Evolutionary conservation across 2,888 invertebrate species (phyloP).

Genomic region (Pachydiplax longipennis): DNA sequence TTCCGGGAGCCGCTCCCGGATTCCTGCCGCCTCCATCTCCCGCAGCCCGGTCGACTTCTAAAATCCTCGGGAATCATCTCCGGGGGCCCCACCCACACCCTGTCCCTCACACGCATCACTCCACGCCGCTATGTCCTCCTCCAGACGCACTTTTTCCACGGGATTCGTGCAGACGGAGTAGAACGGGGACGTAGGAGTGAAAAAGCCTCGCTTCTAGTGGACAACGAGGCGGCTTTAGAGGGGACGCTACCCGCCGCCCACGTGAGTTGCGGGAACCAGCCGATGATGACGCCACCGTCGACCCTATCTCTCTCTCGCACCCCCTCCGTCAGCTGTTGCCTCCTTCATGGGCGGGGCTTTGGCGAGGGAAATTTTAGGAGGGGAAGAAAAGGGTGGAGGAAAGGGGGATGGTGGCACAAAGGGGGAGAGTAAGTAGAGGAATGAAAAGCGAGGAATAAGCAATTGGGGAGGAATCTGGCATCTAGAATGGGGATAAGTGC

Average conservation of each 20-base stretch:
- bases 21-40: background rate
- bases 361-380: background rate
- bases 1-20: background rate
- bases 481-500: too few species aligned
- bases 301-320: background rate
- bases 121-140: background rate
- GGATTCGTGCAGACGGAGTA: background rate
- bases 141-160: background rate
- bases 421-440: too few species aligned
- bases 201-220: conserved; percentile 12
- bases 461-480: too few species aligned
- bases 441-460: too few species aligned
- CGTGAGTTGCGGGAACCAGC: conserved; percentile 26
- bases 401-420: too few species aligned
- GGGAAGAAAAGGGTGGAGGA: background rate
- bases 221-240: background rate
- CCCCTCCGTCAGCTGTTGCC: conserved; percentile 41
- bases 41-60: background rate
- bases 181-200: background rate
- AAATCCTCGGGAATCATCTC: background rate
- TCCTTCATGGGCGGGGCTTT: conserved; percentile 23
- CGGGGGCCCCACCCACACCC: conserved; percentile 14
- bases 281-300: conserved; percentile 33
- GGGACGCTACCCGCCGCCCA: conserved; percentile 22
- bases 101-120: background rate